These are phyloP conservation scores for Plectropomus leopardus DNA, from an alignment of 2,113 vertebrate genomes.

Conservation along the genomic window DNA sequence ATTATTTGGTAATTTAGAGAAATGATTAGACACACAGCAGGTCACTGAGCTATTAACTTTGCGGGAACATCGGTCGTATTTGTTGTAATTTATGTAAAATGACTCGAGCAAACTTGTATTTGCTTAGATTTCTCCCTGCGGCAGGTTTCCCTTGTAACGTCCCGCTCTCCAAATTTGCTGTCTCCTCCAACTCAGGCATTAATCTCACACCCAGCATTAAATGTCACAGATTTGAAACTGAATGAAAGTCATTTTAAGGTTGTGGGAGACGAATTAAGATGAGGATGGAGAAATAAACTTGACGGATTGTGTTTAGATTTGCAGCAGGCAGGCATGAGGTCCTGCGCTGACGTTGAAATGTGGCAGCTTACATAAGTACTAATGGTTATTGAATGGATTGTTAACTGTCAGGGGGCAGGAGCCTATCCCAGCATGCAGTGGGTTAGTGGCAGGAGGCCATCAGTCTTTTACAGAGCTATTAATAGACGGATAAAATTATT, in stretches of 20 bases:
- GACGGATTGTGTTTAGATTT: background rate
- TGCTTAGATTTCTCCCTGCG: conserved; percentile 11
- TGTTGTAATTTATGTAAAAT: conserved; percentile 35
- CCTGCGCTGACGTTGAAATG: conserved; percentile 13
- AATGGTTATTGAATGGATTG: conserved; percentile 21
- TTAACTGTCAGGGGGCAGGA: background rate
- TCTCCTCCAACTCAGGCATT: conserved; percentile 5
- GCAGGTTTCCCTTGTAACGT: conserved; percentile 1
- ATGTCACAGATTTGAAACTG: background rate
- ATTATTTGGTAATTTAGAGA: conserved; percentile 20
- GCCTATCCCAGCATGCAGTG: conserved; percentile 22
- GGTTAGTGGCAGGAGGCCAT: conserved; percentile 8
- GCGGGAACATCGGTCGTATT: conserved; percentile 6
- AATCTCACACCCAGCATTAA: conserved; percentile 13
- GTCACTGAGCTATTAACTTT: background rate
- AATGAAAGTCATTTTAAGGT: conserved; percentile 8
- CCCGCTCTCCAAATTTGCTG: background rate
- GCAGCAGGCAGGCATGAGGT: conserved; percentile 19
- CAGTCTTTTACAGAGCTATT: conserved; percentile 24
- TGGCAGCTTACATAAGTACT: conserved; percentile 23
- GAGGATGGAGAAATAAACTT: conserved; percentile 2
- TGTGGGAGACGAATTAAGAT: conserved; percentile 2
- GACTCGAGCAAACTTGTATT: background rate
- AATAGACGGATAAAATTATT: background rate
- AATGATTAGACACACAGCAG: conserved; percentile 18